phyloP scores from a whole-genome alignment of 2,113 vertebrate species.

The Anarrhichthys ocellatus region DNA sequence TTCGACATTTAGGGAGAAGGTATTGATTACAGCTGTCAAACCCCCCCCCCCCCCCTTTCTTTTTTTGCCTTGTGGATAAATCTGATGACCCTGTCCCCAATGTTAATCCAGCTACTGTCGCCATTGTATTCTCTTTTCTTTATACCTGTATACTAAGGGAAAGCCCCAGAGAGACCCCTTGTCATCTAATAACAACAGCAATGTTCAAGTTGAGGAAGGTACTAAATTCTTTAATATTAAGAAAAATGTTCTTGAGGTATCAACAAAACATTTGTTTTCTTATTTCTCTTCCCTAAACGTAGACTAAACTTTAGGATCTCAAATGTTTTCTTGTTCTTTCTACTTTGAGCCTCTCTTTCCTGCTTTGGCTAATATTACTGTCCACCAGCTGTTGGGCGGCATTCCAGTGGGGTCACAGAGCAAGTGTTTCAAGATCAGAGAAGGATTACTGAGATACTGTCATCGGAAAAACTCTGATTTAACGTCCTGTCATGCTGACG shows the following conservation, averaged over 20 bases:
- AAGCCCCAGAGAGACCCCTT: background rate
- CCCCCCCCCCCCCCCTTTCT: too few relatives aligned
- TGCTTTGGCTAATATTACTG: conserved; percentile 33
- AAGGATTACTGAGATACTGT: conserved; percentile 58
- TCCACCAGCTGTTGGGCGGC: conserved; percentile 72
- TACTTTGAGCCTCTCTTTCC: conserved; percentile 32
- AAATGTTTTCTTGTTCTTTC: conserved; percentile 22
- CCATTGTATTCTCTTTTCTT: conserved; percentile 6
- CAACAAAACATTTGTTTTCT: background rate
- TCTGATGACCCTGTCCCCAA: conserved; percentile 52
- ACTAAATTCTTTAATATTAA: background rate
- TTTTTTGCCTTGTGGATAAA: conserved; percentile 58
- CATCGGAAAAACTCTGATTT: conserved; percentile 56
- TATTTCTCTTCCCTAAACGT: background rate
- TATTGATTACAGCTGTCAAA: conserved; percentile 75
- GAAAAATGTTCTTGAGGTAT: background rate
- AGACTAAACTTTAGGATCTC: background rate
- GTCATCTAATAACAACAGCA: background rate
- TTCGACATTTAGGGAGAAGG: conserved; percentile 74
- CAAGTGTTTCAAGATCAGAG: conserved; percentile 30
- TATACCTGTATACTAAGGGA: background rate
- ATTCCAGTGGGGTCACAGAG: conserved; percentile 69
- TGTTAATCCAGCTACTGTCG: conserved; percentile 44
- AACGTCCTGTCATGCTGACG: conserved; percentile 40
- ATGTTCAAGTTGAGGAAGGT: conserved; percentile 6